Evolutionary conservation across 2,113 vertebrate genomes (phyloP), one percentile per base, ranked within the genome.

Genomic region (Dipodomys merriami): DNA sequence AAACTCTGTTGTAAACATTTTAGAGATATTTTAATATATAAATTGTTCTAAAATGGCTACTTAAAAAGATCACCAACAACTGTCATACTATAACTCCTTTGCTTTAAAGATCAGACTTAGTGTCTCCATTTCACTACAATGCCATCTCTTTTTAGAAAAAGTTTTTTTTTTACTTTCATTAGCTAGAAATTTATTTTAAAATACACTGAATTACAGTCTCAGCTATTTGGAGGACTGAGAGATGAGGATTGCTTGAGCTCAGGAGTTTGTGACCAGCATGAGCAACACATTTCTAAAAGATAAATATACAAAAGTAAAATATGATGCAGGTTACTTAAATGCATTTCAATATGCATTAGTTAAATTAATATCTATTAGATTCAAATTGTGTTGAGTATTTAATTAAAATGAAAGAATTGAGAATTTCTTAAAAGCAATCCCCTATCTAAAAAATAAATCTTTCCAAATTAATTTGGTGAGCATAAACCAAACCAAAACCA

Each of bases 101-200:
- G 27, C 44, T 87, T 94, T 91, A 83, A 84, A 84, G n/a, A 64
- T 77, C 35, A 69, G 57, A 77, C 71, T 86, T 83, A 81, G 87
- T 5, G 72, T 64, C n/a, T 89, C 90, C 71, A n/a, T 44, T 81
- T 44, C 82, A 33, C 29, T 80, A 74, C 88, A 83, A 86, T 92
- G 13, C 18, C 16, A 69, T 13, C 22, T 62, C 44, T 44, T 71
- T 57, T 83, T 83, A 77, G 83, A 44, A 60, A 81, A 27, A 86
- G 33, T 53, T 49, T 12, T 73, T 83, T 18, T 76, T 72, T 92
- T 10, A 69, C 60, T 92, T 89, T 92, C 64, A 44, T 90, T 88
- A 88, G 35, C 11, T 44, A 83, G 71, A 88, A 30, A 91, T 71
- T 92, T 33, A 23, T 92, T 92, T 85, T 81, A 90, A 93, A 94